Conservation (phyloP, 2,888 invertebrate genomes). For the Patella ulyssiponensis region DNA sequence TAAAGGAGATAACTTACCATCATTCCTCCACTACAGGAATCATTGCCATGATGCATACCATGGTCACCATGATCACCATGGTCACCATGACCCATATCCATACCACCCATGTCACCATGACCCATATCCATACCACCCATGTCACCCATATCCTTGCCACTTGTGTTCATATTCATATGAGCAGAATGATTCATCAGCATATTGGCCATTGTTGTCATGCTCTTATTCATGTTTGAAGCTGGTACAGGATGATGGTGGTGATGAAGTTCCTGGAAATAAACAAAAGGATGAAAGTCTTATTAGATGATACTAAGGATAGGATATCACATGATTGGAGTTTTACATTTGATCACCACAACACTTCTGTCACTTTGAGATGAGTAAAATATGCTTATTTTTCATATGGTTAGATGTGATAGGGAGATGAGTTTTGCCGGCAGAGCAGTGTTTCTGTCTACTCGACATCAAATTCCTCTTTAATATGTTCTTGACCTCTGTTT, state of each 20-base stretch:
- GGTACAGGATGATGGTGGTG: conserved; percentile 2
- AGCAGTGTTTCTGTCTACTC: too few relatives aligned
- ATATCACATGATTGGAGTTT: too few relatives aligned
- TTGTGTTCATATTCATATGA: neutral
- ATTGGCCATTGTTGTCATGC: conserved; percentile 5
- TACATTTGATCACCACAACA: too few relatives aligned
- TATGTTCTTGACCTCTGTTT: too few relatives aligned
- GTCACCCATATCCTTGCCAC: conserved; percentile 12
- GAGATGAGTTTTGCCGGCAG: too few relatives aligned
- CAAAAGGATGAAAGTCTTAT: too few relatives aligned
- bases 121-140: conserved; percentile 11
- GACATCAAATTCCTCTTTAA: too few relatives aligned
- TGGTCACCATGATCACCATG: conserved; percentile 14
- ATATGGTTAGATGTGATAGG: too few relatives aligned
- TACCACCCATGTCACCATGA: neutral
- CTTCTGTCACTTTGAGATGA: too few relatives aligned
- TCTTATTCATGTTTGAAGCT: neutral
- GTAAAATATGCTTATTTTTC: too few relatives aligned
- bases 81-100: neutral
- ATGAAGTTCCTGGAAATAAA: neutral
- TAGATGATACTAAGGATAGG: too few relatives aligned
- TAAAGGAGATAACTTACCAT: conserved; percentile 24
- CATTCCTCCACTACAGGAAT: conserved; percentile 32
- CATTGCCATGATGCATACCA: conserved; percentile 28
- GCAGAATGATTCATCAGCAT: neutral